These are phyloP conservation scores for Anser brachyrhynchus DNA, from an alignment of 2,113 vertebrate genomes.

Conservation along the genomic window DNA sequence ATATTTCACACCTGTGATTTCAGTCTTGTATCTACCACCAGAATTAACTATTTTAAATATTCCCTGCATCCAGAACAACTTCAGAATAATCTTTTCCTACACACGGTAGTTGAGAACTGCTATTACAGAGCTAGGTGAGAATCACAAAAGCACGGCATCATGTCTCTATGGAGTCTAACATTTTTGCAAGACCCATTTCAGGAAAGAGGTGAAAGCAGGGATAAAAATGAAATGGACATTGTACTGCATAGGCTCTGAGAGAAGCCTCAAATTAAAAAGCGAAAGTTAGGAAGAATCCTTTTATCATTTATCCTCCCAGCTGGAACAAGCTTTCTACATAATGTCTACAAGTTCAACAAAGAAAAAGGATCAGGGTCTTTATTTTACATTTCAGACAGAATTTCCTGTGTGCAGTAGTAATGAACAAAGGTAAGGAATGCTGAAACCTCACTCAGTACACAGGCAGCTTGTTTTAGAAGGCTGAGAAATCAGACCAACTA, in stretches of 20 bases:
- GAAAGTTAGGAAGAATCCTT: neutral
- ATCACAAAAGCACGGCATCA: neutral
- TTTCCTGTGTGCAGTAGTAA: neutral
- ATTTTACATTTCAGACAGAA: neutral
- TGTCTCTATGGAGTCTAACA: neutral
- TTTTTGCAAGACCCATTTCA: neutral
- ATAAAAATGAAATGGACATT: conserved; percentile 23
- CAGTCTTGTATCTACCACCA: neutral
- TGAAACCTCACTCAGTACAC: neutral
- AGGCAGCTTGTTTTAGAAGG: neutral
- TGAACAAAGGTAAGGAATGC: neutral
- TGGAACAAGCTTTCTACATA: neutral
- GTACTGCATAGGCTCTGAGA: neutral
- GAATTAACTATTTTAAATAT: neutral
- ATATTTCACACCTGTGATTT: neutral
- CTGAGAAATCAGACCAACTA: neutral
- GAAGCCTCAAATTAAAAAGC: neutral
- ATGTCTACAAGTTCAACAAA: neutral
- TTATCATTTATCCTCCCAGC: neutral
- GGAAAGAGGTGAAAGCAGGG: conserved; percentile 8
- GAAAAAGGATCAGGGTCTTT: neutral
- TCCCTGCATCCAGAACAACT: neutral
- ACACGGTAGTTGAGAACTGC: neutral
- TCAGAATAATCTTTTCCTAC: neutral
- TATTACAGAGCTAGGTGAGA: neutral